Evolutionary conservation across 2,888 invertebrate genomes (phyloP).

Genomic region (Trilocha varians): DNA sequence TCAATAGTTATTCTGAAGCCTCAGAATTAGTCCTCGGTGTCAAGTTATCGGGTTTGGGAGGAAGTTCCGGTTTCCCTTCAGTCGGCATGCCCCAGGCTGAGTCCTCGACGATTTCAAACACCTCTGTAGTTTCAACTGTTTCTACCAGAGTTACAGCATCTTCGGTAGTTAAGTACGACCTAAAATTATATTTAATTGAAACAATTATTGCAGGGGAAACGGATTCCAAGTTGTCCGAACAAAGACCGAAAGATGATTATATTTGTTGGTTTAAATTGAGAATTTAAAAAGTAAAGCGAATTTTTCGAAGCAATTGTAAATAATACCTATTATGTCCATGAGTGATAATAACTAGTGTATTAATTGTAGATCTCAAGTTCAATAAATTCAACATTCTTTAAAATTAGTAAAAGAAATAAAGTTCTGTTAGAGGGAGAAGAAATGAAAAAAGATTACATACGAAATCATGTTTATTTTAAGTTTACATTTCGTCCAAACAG

Average conservation of each 20-base stretch:
- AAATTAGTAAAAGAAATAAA: constrained; percentile 5
- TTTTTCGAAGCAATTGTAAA: too few species aligned
- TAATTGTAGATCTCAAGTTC: too few species aligned
- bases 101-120: constrained; percentile 12
- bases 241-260: too few species aligned
- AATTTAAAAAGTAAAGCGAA: too few species aligned
- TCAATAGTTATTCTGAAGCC: background rate
- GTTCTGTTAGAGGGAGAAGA: constrained; percentile 8
- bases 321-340: too few species aligned
- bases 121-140: constrained; percentile 6
- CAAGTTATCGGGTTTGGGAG: constrained; percentile 44
- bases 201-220: too few species aligned
- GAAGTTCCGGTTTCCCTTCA: constrained; percentile 39
- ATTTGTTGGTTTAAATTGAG: too few species aligned
- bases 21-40: constrained; percentile 13
- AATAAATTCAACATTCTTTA: too few species aligned
- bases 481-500: constrained; percentile 50
- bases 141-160: background rate
- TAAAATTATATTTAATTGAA: background rate
- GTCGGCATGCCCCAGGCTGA: background rate
- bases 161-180: constrained; percentile 1
- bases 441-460: constrained; percentile 34
- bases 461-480: constrained; percentile 63
- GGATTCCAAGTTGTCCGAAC: too few species aligned
- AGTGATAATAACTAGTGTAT: too few species aligned